Evolutionary conservation across 2,797 vertebrate species (phyloP).

Genomic region (Eospalax fontanierii): DNA sequence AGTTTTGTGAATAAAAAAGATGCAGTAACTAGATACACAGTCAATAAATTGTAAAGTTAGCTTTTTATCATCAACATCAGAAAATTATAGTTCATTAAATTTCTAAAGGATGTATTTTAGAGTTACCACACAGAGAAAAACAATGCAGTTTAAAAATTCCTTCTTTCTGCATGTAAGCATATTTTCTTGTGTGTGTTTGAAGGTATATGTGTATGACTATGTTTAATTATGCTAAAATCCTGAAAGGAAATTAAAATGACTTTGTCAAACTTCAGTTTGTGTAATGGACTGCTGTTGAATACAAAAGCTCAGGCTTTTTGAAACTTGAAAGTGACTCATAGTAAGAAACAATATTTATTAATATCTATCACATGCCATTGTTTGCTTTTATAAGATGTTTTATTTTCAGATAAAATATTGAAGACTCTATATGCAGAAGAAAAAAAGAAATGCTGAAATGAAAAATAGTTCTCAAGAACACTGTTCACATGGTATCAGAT

Average conservation of each 20-base stretch:
- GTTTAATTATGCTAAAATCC: not conserved
- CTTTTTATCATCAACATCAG: not conserved
- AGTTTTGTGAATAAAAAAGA: not conserved
- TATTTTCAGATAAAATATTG: conserved; percentile 16
- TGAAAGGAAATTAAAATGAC: not conserved
- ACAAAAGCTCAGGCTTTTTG: not conserved
- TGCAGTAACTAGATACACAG: not conserved
- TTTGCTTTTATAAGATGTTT: not conserved
- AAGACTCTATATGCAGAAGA: not conserved
- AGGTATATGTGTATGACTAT: not conserved
- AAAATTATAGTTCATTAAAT: not conserved
- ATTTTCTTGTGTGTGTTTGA: too few species aligned
- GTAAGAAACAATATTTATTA: not conserved
- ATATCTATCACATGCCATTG: not conserved
- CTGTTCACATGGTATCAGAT: conserved; percentile 12
- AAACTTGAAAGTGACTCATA: not conserved
- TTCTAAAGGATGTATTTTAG: not conserved
- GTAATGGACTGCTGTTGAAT: not conserved
- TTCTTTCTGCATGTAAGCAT: not conserved
- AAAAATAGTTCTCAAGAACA: not conserved
- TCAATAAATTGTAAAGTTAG: not conserved
- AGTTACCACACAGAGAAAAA: not conserved
- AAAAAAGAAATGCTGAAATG: not conserved
- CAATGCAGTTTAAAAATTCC: not conserved
- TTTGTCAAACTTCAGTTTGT: not conserved